Evolutionary conservation across 1,140 invertebrate species (phyloP), one percentile per base, ranked within the genome.

Genomic region (Hyles vespertilio): DNA sequence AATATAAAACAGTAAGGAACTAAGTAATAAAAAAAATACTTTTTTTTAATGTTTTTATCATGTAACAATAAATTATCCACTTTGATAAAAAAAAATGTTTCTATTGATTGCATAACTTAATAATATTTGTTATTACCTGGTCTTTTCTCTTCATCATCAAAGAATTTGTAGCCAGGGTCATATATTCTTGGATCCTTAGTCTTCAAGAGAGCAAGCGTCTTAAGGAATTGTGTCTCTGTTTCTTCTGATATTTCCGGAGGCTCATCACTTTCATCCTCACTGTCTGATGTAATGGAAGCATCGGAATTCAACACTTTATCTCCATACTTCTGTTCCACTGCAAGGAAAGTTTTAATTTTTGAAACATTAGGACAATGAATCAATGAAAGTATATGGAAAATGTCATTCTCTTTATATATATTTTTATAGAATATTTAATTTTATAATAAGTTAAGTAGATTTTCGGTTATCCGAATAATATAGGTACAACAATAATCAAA

Each of bases 181-280:
- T 98, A 98, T 65, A 98, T 97, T 69, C 91, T 92, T 0, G 97
- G 95, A 90, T 98, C 95, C 83, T 96, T 96, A 36, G 92, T 95
- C 81, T 98, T 98, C 5, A 99, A 81, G 58, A 92, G 93, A 2
- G 96, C 91, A 1, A 98, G 84, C 0, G 96, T 95, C 89, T 95
- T 96, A 4, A 96, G 93, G 84, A 98, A 98, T 54, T 95, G 93
- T 73, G 94, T 94, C 74, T 98, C 97, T 46, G 96, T 90, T 65
- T 94, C 91, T 65, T 87, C 84, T 0, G 76, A 72, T 0, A 84
- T 72, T 63, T 87, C 85, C 3, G 70, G 74, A 4, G 78, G 73
- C 36, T 77, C 81, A 56, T 88, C 81, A 64, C 74, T 78, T 12
- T 88, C 84, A 69, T 88, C 85, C 56, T 89, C 85, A 66, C 85